These are phyloP conservation scores for Cyphomyrmex costatus DNA, from an alignment of 1,140 invertebrate species.

Conservation along the genomic window DNA sequence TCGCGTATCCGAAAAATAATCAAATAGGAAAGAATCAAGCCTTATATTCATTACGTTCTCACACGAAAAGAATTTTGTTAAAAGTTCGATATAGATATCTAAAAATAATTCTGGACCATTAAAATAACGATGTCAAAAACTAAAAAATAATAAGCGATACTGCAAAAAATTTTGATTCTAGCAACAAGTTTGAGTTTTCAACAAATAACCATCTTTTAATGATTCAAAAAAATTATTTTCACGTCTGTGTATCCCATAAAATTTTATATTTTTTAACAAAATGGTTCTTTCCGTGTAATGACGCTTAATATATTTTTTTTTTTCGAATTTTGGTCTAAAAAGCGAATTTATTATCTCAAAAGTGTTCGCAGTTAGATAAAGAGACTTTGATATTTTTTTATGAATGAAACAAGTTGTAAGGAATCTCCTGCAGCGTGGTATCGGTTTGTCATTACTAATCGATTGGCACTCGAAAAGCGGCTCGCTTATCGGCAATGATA, in stretches of 20 bases:
- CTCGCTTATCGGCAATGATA: constrained; percentile 18
- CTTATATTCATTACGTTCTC: neutral
- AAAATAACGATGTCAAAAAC: no score
- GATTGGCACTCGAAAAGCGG: constrained; percentile 14
- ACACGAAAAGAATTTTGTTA: no score
- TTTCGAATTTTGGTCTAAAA: neutral
- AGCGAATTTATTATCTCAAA: neutral
- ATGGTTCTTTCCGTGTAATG: neutral
- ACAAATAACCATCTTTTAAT: no score
- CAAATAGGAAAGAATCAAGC: neutral
- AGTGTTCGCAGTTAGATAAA: neutral
- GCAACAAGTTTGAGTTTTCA: no score
- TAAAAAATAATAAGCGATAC: no score
- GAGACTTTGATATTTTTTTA: neutral
- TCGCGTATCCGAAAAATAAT: neutral
- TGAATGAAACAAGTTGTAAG: neutral
- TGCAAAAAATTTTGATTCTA: no score
- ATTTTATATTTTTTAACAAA: no score
- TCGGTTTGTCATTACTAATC: constrained; percentile 35
- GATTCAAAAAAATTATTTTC: no score
- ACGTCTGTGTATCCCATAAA: no score
- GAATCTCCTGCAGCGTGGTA: neutral
- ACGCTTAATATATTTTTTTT: neutral
- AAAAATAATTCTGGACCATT: no score
- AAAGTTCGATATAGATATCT: no score